Base-by-base conservation (phyloP, 2,888 invertebrate species). In the Pteria penguin region DNA sequence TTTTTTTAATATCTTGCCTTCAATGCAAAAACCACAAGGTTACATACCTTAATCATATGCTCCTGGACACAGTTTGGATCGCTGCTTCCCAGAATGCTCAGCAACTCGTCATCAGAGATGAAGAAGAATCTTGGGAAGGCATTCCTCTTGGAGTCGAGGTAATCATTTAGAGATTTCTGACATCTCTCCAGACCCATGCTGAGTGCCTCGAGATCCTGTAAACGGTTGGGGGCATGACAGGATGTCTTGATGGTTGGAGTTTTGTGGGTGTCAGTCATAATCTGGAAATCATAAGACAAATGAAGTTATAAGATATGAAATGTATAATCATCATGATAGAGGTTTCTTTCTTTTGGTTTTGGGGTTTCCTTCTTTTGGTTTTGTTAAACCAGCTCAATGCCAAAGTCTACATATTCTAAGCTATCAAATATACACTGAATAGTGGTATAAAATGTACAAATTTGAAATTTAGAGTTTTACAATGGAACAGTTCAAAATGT, bases 71-170 rank as follows among this genome's bases (percentile, higher is more conserved):
- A 95, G 69, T 94, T 94, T 11, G 96, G 95, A 80, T 96, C 95
- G 82, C 95, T 96, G 90, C 96, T 97, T 18, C 97, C 97, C 67
- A 98, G 94, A 85, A 98, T 96, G 1, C 96, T 96, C 5, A 98
- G 93, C 82, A 98, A 92, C 91, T 98, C 98, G 88, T 97, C 97
- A 32, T 97, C 97, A 2, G 97, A 97, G 89, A 98, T 96, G 92
- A 98, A 98, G 93, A 96, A 97, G 93, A 98, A 98, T 67, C 98
- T 93, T 2, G 98, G 97, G 92, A 97, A 98, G 80, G 96, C 94
- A 78, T 96, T 94, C 62, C 98, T 93, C 92, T 97, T 97, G 0
- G 96, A 95, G 91, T 97, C 97, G 81, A 98, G 93, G 91, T 97
- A 98, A 89, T 97, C 96, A 88, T 96, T 96, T 70, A 98, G 93